These are phyloP conservation scores for Theristicus caerulescens DNA, from an alignment of 2,113 vertebrate genomes.

Conservation along the genomic window DNA sequence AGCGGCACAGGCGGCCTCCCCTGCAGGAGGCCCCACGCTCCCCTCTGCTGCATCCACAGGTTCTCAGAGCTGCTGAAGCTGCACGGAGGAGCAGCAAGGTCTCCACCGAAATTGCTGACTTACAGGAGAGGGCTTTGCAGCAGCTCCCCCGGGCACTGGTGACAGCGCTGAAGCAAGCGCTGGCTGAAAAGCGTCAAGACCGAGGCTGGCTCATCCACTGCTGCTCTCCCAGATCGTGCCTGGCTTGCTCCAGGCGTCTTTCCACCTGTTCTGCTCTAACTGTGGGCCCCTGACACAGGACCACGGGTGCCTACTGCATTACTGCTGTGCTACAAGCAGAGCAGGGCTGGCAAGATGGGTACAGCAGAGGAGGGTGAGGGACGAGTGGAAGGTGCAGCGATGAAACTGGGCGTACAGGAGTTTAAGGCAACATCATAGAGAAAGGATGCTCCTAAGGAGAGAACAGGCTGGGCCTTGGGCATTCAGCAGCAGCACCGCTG, in stretches of 20 bases:
- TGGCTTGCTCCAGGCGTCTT: neutral
- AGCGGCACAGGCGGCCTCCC: neutral
- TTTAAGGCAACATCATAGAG: neutral
- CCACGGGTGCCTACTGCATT: accelerated
- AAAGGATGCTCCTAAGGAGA: accelerated
- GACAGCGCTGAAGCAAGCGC: neutral
- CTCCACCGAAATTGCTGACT: neutral
- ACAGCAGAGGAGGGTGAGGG: accelerated
- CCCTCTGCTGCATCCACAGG: neutral
- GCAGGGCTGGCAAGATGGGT: neutral
- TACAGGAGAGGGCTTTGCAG: neutral
- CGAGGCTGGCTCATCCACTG: no score
- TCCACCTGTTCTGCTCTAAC: neutral
- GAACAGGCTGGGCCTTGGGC: neutral
- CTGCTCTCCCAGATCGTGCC: accelerated
- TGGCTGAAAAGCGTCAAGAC: neutral
- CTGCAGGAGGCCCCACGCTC: neutral
- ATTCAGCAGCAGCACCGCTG: neutral
- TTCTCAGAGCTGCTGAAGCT: neutral
- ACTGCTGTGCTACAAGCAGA: neutral
- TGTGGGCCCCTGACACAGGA: accelerated
- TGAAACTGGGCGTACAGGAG: neutral
- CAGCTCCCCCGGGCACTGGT: neutral
- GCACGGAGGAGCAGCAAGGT: neutral
- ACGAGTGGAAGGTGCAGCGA: no score